phyloP scores from a whole-genome alignment of 2,888 invertebrate genomes.

The Chrysodeixis includens region DNA sequence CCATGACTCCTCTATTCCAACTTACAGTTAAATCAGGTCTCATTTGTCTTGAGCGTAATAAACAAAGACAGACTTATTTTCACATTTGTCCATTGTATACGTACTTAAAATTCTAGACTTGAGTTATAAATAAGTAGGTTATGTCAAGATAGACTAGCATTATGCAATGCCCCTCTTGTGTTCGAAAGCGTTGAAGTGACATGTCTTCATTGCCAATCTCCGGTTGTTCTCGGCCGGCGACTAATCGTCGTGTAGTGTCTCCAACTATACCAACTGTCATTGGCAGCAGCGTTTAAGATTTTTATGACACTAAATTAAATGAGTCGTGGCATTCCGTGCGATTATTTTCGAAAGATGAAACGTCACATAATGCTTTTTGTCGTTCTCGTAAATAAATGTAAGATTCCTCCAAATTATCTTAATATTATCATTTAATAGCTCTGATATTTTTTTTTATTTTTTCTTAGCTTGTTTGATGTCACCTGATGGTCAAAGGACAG shows the following conservation, averaged over 20 bases:
- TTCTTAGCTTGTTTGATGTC: not conserved
- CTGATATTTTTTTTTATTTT: not conserved
- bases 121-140: conserved; percentile 2
- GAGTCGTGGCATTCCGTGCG: conserved; percentile 41
- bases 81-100: not conserved
- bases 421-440: not conserved
- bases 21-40: too few species aligned
- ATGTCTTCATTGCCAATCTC: conserved; percentile 17
- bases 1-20: too few species aligned
- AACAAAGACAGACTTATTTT: not conserved
- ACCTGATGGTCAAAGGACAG: not conserved
- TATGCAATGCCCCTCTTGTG: not conserved
- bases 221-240: conserved; percentile 11
- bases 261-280: conserved; percentile 24
- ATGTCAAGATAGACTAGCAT: not conserved
- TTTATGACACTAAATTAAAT: conserved; percentile 39
- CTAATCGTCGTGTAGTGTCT: conserved; percentile 37
- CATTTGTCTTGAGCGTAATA: not conserved
- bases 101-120: not conserved
- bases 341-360: conserved; percentile 30
- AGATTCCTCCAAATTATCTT: not conserved
- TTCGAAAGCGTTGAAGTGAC: conserved; percentile 19
- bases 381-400: not conserved
- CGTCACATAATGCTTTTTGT: conserved; percentile 12
- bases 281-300: conserved; percentile 29